Evolutionary conservation across 2,888 invertebrate genomes (phyloP), one percentile per base, ranked within the genome.

Genomic region (Eremobia ochroleuca): DNA sequence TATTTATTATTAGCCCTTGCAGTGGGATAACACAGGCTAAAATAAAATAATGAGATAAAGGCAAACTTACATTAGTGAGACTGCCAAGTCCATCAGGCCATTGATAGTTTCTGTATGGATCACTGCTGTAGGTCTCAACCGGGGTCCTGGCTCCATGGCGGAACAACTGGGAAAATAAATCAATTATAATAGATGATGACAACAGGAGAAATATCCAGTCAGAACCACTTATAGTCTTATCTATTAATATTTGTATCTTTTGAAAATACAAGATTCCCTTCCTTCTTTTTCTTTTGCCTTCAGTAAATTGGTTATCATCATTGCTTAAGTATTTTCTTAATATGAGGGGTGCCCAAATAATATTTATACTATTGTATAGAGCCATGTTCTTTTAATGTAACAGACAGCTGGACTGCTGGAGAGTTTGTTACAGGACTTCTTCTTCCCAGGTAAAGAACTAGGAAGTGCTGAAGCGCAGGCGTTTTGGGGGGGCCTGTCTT

Each of bases 71-170:
- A 96, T 98, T 98, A 25, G 98, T 98, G 40, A 99, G 97, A 72
- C 98, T 97, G 13, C 99, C 98, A 91, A 97, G 97, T 65, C 99
- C 99, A 87, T 98, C 98, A 8, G 98, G 98, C 99, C 99, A 99
- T 73, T 97, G 96, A 88, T 98, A 97, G 82, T 98, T 97, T 80
- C 97, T 97, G 92, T 98, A 97, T 2, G 98, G 98, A 95, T 99
- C 99, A 90, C 97, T 98, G 25, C 98, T 98, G 92, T 98, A 99
- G 4, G 97, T 97, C 40, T 95, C 93, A 8, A 97, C 97, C 2
- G 99, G 99, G 77, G 98, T 97, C 88, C 98, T 97, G 84, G 98
- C 98, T 13, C 99, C 99, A 97, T 99, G 99, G 11, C 99, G 97
- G 92, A 98, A 98, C 79, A 98, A 90, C 98, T 98, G 93, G 93